Conservation (phyloP, 53 echinoderm and acorn worm species). For the Zoroaster sp. region DNA sequence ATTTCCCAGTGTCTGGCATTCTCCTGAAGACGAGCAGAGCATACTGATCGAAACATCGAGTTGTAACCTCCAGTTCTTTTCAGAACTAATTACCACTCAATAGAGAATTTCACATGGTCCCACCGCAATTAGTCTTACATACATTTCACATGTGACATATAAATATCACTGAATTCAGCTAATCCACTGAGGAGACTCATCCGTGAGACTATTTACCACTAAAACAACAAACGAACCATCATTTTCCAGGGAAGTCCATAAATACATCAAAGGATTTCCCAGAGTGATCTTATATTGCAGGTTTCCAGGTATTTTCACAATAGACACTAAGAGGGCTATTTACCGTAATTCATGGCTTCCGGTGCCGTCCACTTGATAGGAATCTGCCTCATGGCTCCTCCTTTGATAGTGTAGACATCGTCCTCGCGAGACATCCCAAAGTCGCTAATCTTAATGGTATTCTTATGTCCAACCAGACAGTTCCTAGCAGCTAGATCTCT, state of each 20-base stretch:
- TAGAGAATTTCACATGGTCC: too few species aligned
- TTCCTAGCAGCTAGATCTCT: slow-evolving; percentile 98
- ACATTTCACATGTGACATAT: background rate
- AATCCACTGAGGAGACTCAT: background rate
- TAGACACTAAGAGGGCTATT: too few species aligned
- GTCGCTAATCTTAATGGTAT: slow-evolving; percentile 92
- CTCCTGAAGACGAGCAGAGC: too few species aligned
- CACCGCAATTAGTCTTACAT: too few species aligned
- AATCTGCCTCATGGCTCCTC: slow-evolving; percentile 94
- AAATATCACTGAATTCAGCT: too few species aligned
- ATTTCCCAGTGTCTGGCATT: too few species aligned
- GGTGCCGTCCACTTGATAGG: slow-evolving; percentile 99
- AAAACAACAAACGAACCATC: too few species aligned
- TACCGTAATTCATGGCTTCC: slow-evolving; percentile 99
- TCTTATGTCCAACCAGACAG: slow-evolving; percentile 91
- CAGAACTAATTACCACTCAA: too few species aligned
- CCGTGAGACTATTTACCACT: too few species aligned
- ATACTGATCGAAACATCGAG: too few species aligned
- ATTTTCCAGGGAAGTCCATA: background rate
- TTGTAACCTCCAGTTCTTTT: too few species aligned
- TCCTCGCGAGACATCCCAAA: slow-evolving; percentile 99
- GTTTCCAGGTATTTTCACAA: background rate
- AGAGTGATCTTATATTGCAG: background rate
- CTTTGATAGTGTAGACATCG: slow-evolving; percentile 89
- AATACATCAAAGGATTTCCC: background rate